Conservation (phyloP, 2,113 vertebrate genomes). For the Ochotona curzoniae region DNA sequence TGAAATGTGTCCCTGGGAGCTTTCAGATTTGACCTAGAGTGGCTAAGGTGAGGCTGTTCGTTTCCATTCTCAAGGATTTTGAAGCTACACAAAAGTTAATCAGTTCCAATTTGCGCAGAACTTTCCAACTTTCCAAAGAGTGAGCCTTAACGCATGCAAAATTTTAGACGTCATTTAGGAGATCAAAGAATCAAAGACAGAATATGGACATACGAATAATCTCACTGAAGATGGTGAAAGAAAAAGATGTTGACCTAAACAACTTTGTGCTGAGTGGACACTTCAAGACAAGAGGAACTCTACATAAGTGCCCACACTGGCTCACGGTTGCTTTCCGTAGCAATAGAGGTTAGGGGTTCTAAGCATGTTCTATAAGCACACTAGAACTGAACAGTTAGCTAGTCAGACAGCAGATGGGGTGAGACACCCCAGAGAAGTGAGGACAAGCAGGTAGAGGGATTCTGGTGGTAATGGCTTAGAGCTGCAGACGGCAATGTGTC, state of each 20-base stretch:
- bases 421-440: background rate
- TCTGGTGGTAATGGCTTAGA: background rate
- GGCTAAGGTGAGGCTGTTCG: background rate
- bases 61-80: slow-evolving; percentile 43
- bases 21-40: background rate
- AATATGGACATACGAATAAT: too few species aligned
- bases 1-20: background rate
- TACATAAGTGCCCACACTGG: background rate
- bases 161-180: background rate
- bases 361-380: too few species aligned
- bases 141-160: background rate
- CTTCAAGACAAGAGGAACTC: background rate
- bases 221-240: background rate
- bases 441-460: background rate
- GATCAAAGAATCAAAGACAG: background rate
- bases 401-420: background rate
- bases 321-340: background rate
- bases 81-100: background rate
- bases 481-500: background rate
- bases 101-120: slow-evolving; percentile 19
- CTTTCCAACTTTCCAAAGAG: background rate
- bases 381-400: background rate
- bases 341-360: background rate
- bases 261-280: background rate
- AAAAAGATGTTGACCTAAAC: background rate